phyloP scores from a whole-genome alignment of 1,140 invertebrate genomes.

The Heliothis virescens region DNA sequence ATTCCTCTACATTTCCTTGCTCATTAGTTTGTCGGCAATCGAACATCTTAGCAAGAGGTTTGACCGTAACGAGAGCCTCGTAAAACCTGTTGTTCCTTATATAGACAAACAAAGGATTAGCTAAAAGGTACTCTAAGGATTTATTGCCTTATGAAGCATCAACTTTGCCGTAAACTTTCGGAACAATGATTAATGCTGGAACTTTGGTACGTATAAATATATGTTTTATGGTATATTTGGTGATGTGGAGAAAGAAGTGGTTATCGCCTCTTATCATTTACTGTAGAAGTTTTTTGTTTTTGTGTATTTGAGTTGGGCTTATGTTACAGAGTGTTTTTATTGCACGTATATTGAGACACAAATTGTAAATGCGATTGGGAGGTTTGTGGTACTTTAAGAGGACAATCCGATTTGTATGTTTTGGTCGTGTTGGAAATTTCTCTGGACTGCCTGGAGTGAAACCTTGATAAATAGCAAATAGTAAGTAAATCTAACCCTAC shows the following conservation, averaged over 20 bases:
- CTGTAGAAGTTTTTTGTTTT: constrained; percentile 4
- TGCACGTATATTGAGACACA: not conserved
- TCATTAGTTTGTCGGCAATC: constrained; percentile 24
- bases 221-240: constrained; percentile 1
- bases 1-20: not conserved
- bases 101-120: constrained; percentile 41
- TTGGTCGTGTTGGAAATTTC: no score
- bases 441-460: no score
- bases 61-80: constrained; percentile 21
- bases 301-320: not conserved
- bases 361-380: no score
- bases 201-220: constrained; percentile 23
- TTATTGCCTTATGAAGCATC: constrained; percentile 43
- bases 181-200: constrained; percentile 45
- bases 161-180: constrained; percentile 40
- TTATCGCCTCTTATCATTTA: constrained; percentile 20
- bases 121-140: constrained; percentile 41
- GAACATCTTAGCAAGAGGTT: not conserved
- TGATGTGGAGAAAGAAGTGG: not conserved
- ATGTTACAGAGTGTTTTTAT: not conserved
- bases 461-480: no score
- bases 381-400: no score
- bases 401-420: no score
- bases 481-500: no score
- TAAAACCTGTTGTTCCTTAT: constrained; percentile 43